Conservation (phyloP, 2,797 vertebrate genomes). For the Parotocinclus haroldoi region DNA sequence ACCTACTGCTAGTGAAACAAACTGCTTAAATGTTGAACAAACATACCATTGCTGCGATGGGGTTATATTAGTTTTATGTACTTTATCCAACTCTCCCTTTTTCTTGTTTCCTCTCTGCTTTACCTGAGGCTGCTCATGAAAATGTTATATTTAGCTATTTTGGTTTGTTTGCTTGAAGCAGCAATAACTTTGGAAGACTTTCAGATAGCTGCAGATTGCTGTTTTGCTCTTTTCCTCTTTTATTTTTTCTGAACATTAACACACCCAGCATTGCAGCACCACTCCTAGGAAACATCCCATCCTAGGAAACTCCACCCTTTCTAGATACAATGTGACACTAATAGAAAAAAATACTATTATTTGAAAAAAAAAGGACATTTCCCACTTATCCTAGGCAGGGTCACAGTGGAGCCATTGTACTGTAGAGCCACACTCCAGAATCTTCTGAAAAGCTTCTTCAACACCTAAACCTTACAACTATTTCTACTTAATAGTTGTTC, state of each 20-base stretch:
- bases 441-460: too few relatives aligned
- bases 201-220: slow-evolving; percentile 62
- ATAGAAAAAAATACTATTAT: too few relatives aligned
- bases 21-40: too few relatives aligned
- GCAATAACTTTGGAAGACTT: slow-evolving; percentile 63
- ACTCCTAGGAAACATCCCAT: too few relatives aligned
- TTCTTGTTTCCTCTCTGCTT: slow-evolving; percentile 2
- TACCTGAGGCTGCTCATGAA: slow-evolving; percentile 49
- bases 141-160: slow-evolving; percentile 72
- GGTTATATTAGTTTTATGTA: background rate
- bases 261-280: background rate
- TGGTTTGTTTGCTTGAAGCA: slow-evolving; percentile 69
- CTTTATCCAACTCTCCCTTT: background rate
- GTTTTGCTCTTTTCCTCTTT: slow-evolving; percentile 25
- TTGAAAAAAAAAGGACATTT: too few relatives aligned
- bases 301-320: background rate
- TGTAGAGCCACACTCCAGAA: too few relatives aligned
- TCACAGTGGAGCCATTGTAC: too few relatives aligned
- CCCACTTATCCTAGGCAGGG: too few relatives aligned
- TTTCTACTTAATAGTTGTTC: too few relatives aligned
- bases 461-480: too few relatives aligned
- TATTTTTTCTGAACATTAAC: background rate
- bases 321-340: background rate
- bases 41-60: slow-evolving; percentile 4
- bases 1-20: too few relatives aligned